Evolutionary conservation across 2,797 vertebrate species (phyloP), one percentile per base, ranked within the genome.

Genomic region (Catharus ustulatus): DNA sequence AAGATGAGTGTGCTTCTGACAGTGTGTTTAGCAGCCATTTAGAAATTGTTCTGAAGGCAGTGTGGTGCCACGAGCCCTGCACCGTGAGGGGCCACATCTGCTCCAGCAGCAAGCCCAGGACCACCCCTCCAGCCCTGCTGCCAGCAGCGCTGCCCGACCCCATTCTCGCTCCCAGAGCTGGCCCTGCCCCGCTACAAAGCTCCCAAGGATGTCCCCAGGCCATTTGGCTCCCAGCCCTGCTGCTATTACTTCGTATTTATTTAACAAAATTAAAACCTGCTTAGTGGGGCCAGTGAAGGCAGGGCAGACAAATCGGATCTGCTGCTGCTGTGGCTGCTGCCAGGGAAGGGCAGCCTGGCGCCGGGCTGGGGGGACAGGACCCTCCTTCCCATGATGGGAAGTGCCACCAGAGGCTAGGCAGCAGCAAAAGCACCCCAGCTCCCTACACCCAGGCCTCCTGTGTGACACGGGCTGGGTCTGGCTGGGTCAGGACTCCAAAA

Each of bases 11-110:
- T 61, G 86, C 69, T 91, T 94, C 94, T 94, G 93, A 94, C 94
- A 94, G 96, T 34, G 83, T 81, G 74, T 83, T 93, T 94, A 97
- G 92, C 92, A 96, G 93, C 93, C 96, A 90, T 93, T 96, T 94
- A 96, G 94, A 87, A 85, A 91, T 43, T n/a, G 90, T 75, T 96
- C 76, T 17, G 81, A 87, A 95, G 90, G 89, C 84, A 94, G 87
- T 27, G 8, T 48, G 62, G 58, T 4, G 3, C 84, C 9, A 17
- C 3, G 63, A 94, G 87, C 62, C 17, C 61, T 7, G 9, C 6
- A 8, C 32, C 36, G 72, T 5, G 1, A n/a, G 63, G 38, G 46
- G 87, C 55, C 19, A 3, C 89, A 85, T 72, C 80, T 91, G 93
- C 78, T 95, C 59, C 45, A 48, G 64, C 46, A 29, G 51, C 6